These are phyloP conservation scores for Zaprionus lachaisei DNA, from an alignment of 1,140 invertebrate genomes.

Conservation along the genomic window DNA sequence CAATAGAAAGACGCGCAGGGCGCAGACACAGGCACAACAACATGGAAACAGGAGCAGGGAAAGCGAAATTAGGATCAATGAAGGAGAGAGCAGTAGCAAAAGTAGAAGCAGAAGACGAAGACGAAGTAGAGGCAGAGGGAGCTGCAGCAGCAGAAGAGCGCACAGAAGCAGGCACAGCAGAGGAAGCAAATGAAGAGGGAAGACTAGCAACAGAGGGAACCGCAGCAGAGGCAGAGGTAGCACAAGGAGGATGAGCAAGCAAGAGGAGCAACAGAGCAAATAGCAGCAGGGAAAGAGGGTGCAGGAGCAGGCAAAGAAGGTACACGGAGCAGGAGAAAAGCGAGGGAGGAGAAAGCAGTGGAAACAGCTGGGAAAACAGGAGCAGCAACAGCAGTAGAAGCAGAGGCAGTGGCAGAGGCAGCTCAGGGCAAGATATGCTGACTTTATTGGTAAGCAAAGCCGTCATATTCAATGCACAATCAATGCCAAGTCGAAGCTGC, in stretches of 20 bases:
- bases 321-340: too few species aligned
- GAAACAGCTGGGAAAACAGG: not conserved
- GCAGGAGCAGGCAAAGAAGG: too few species aligned
- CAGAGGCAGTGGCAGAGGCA: not conserved
- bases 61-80: not conserved
- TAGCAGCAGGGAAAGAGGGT: too few species aligned
- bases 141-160: not conserved
- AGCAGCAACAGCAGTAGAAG: not conserved
- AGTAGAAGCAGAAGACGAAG: not conserved
- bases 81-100: not conserved
- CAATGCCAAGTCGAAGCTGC: constrained; percentile 8
- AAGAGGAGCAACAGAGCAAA: too few species aligned
- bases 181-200: too few species aligned
- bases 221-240: too few species aligned
- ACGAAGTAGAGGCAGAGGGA: not conserved
- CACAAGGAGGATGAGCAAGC: too few species aligned
- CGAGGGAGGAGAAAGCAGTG: not conserved
- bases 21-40: too few species aligned
- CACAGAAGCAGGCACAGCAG: too few species aligned
- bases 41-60: too few species aligned
- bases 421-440: not conserved
- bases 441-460: not conserved
- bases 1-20: too few species aligned
- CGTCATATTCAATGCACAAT: not conserved
- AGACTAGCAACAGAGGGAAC: too few species aligned